phyloP scores from a whole-genome alignment of 2,113 vertebrate genomes.

The Sapajus apella region DNA sequence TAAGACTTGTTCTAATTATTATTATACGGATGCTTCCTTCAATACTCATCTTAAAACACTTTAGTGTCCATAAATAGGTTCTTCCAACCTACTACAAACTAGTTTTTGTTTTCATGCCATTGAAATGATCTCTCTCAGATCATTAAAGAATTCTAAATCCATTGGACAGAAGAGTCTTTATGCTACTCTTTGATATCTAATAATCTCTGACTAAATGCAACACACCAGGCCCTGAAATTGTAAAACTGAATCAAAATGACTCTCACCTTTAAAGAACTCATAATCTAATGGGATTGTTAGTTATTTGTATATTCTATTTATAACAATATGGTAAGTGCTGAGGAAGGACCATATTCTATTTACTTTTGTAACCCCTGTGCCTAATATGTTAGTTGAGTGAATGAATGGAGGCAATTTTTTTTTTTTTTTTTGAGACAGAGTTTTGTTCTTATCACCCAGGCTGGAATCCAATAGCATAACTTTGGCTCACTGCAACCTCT shows the following conservation, averaged over 20 bases:
- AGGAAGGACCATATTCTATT: background rate
- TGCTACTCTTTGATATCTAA: background rate
- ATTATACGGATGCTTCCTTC: background rate
- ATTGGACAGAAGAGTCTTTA: background rate
- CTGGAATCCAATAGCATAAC: too few species aligned
- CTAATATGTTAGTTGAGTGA: background rate
- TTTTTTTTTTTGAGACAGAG: too few species aligned
- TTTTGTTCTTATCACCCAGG: too few species aligned
- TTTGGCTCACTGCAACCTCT: too few species aligned
- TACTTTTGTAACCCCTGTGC: background rate
- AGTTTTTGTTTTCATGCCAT: background rate
- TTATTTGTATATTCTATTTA: background rate
- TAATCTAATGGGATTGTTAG: background rate
- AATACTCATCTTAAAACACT: background rate
- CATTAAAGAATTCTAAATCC: background rate
- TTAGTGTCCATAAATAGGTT: background rate
- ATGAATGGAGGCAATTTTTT: background rate
- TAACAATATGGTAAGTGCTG: background rate
- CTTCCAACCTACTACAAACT: background rate
- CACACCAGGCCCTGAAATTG: background rate
- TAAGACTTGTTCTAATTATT: constrained; percentile 12
- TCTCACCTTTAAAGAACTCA: background rate
- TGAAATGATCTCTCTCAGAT: constrained; percentile 6
- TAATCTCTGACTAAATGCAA: background rate
- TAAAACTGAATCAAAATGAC: background rate